phyloP scores from a whole-genome alignment of 1,140 invertebrate genomes.

The Myzus persicae region DNA sequence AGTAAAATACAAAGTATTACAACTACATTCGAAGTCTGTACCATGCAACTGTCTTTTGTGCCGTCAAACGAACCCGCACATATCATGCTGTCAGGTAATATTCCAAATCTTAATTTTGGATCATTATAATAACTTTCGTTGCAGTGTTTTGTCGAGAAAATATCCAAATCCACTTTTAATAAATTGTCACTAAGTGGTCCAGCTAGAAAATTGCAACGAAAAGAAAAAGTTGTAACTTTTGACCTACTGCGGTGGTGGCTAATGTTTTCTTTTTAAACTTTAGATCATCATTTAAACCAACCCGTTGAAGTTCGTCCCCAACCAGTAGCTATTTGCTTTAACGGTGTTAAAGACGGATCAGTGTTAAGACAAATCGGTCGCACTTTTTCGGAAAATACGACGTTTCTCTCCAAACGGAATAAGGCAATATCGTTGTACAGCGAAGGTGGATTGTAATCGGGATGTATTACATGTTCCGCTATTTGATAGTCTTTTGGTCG shows the following conservation, averaged over 20 bases:
- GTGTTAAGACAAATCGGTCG: constrained; percentile 67
- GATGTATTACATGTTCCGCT: constrained; percentile 65
- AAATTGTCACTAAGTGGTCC: constrained; percentile 59
- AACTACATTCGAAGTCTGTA: background rate
- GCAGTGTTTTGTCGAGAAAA: constrained; percentile 59
- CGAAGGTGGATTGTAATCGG: constrained; percentile 64
- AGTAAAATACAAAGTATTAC: background rate
- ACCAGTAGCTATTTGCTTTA: constrained; percentile 66
- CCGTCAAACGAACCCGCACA: constrained; percentile 1
- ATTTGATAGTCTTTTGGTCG: constrained; percentile 62
- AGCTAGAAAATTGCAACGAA: constrained; percentile 13
- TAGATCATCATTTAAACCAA: constrained; percentile 34
- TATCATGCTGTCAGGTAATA: constrained; percentile 21
- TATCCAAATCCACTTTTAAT: constrained; percentile 60
- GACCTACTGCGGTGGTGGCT: background rate
- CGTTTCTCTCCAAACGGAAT: constrained; percentile 65
- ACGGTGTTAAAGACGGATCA: background rate
- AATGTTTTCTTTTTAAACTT: too few relatives aligned
- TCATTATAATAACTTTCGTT: constrained; percentile 59
- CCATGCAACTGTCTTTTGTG: background rate
- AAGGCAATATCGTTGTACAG: constrained; percentile 63
- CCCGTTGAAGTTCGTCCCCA: constrained; percentile 65
- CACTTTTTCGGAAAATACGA: constrained; percentile 63
- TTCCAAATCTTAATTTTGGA: background rate
- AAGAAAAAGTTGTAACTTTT: background rate